Conservation (phyloP, 2,888 invertebrate species). For the Lithophane ornitopus region DNA sequence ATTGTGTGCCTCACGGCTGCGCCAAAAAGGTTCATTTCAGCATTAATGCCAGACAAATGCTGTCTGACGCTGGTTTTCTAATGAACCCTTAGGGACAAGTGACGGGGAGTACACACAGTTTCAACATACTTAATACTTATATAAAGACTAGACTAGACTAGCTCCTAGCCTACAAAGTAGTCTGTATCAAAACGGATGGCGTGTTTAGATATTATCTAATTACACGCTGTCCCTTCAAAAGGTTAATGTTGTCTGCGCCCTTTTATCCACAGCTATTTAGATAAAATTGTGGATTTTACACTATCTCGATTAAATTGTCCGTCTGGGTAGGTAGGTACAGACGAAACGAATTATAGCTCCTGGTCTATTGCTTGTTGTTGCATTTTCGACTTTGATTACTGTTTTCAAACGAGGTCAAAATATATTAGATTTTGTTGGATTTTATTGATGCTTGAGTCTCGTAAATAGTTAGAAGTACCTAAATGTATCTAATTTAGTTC, state of each 20-base stretch:
- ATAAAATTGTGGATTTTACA: slow-evolving; percentile 56
- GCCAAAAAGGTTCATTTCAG: too few species aligned
- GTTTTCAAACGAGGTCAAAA: slow-evolving; percentile 14
- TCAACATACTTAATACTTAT: too few species aligned
- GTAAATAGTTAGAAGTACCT: background rate
- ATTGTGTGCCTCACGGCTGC: too few species aligned
- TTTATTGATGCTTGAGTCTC: background rate
- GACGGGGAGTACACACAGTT: too few species aligned
- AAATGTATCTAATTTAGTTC: background rate
- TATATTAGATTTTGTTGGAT: slow-evolving; percentile 1
- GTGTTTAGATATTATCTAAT: slow-evolving; percentile 65
- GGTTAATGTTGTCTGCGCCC: slow-evolving; percentile 72
- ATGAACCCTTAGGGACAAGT: too few species aligned
- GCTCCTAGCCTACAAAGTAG: slow-evolving; percentile 2
- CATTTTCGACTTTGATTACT: slow-evolving; percentile 37
- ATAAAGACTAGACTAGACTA: too few species aligned
- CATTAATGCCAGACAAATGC: too few species aligned
- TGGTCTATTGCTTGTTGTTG: slow-evolving; percentile 2
- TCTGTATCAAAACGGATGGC: slow-evolving; percentile 33
- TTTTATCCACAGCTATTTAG: slow-evolving; percentile 50
- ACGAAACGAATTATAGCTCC: slow-evolving; percentile 21
- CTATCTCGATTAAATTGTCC: slow-evolving; percentile 37
- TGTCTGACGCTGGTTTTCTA: too few species aligned
- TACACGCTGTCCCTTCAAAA: slow-evolving; percentile 56
- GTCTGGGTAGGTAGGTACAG: slow-evolving; percentile 16